Base-by-base conservation (phyloP, 2,888 invertebrate species). In the Tetropium fuscum region DNA sequence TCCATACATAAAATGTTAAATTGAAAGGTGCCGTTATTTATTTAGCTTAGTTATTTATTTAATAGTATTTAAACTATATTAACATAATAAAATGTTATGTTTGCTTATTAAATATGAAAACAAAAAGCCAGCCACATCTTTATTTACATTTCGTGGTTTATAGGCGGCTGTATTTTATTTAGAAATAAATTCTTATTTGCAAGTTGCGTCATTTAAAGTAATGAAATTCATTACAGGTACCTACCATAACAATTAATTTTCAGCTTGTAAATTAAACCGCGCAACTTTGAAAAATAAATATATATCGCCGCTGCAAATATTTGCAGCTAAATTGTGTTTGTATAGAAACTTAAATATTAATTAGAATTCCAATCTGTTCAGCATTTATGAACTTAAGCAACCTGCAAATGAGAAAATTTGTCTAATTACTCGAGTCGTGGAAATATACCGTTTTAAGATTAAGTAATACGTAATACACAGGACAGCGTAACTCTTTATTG, bases 31-130 rank as follows among this genome's bases (percentile, higher is more conserved):
- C 66, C 66, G 66, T 60, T 63, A 60, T 66, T 63, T 63, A 44
- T 41, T 54, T 47, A 60, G 40, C 47, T 45, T 36, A 55, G 43
- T 53, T 49, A 53, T 64, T 58, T 63, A 63, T 60, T 66, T 60
- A 66, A 63, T 63, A 73, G 68, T 74, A 71, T 73, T 72, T 74
- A 76, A 66, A 63, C 58, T 54, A 51, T 51, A 58, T 60, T 60
- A 60, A 60, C 63, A 59, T 58, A 58, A 66, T 66, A 60, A 63
- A 65, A 58, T 51, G 47, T 58, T 38, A 49, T 63, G 59, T 66
- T 63, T 63, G 55, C 60, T 60, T 44, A 41, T 56, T 54, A 66
- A 66, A 63, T 55, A 66, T 51, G 57, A 56, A 58, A 63, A 63
- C 60, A 60, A 60, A 59, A 44, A 65, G n/a, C 59, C 54, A 22